Conservation (phyloP, 2,113 vertebrate genomes). For the Pseudonaja textilis region DNA sequence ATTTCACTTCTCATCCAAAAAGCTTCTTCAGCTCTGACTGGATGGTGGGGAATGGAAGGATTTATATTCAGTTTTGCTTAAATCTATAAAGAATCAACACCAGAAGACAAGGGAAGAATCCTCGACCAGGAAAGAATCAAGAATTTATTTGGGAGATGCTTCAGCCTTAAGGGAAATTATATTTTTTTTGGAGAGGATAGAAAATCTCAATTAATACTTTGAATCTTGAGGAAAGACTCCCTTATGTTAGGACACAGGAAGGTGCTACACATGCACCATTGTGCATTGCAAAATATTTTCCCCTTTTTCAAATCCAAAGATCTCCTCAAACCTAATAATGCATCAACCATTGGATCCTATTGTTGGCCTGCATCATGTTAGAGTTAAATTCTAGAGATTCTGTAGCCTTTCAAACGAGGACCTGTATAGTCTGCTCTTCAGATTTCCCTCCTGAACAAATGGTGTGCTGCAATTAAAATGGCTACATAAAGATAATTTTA, state of each 20-base stretch:
- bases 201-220: not conserved
- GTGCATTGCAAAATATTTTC: not conserved
- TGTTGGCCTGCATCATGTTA: not conserved
- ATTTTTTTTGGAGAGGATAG: not conserved
- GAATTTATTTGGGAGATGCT: not conserved
- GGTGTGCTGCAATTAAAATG: not conserved
- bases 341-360: not conserved
- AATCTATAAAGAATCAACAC: not conserved
- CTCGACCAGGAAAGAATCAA: not conserved
- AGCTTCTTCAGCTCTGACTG: too few relatives aligned
- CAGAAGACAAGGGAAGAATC: not conserved
- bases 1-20: too few relatives aligned
- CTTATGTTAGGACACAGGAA: not conserved
- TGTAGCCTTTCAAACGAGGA: not conserved
- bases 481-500: not conserved
- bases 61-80: not conserved
- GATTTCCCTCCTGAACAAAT: not conserved
- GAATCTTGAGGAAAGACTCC: not conserved
- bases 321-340: not conserved
- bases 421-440: not conserved
- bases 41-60: too few relatives aligned
- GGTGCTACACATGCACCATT: not conserved
- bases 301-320: not conserved
- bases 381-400: not conserved
- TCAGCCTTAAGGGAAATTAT: not conserved